Percentiles rank a stretch among this genome's conserved stretches.
phyloP scores from a whole-genome alignment of 1,140 invertebrate species.

The Chlorops oryzae region DNA sequence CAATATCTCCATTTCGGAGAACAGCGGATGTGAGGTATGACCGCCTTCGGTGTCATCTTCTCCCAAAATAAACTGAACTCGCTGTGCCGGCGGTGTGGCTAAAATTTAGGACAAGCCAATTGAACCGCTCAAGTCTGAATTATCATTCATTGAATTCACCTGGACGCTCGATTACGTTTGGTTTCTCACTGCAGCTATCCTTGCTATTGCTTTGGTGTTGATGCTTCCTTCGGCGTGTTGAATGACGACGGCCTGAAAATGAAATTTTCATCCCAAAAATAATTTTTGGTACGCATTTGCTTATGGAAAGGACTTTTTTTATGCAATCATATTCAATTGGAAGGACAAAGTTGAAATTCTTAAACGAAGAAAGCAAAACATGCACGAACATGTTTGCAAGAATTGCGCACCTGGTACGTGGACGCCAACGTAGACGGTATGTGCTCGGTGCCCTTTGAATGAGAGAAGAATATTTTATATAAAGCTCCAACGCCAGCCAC shows the following conservation, averaged over 20 bases:
- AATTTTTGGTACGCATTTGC: too few species aligned
- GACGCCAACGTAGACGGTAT: constrained; percentile 82
- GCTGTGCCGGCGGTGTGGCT: constrained; percentile 82
- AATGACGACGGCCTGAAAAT: constrained; percentile 68
- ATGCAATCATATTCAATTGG: too few species aligned
- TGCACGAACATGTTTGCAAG: too few species aligned
- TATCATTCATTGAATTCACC: constrained; percentile 29
- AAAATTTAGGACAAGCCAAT: constrained; percentile 41
- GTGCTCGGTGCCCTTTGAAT: constrained; percentile 73
- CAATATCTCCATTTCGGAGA: constrained; percentile 95
- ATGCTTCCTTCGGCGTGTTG: constrained; percentile 70
- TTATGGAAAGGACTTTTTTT: too few species aligned
- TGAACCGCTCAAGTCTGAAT: neutral
- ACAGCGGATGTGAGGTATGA: constrained; percentile 78
- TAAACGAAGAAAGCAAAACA: too few species aligned
- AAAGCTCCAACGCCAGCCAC: neutral
- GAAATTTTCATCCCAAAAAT: too few species aligned
- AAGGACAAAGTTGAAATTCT: too few species aligned
- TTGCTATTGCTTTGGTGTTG: constrained; percentile 52
- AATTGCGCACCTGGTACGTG: constrained; percentile 75
- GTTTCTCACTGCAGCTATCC: constrained; percentile 34
- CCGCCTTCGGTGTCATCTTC: constrained; percentile 85
- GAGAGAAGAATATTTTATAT: neutral
- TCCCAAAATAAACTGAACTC: constrained; percentile 92
- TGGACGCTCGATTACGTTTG: constrained; percentile 40